Percentiles rank a stretch among this genome's conserved stretches.
Conservation (phyloP, 30 jellyfish, hydroid and myxozoan species). For the Nemopilema nomurai region DNA sequence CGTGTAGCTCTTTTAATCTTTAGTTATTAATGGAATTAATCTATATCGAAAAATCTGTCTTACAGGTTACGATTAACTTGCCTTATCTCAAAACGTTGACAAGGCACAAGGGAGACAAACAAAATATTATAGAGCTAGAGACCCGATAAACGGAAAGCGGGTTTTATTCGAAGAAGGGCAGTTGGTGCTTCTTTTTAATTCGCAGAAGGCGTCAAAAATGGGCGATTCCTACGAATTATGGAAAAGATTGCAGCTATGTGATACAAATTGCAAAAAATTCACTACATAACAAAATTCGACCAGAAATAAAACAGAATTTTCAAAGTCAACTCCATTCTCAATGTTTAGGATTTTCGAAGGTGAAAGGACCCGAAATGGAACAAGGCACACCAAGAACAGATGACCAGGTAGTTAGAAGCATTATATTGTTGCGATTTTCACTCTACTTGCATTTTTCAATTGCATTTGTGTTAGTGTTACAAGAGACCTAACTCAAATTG, state of each 20-base stretch:
- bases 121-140: not conserved
- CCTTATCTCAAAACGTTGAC: constrained; percentile 21
- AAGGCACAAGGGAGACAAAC: constrained; percentile 28
- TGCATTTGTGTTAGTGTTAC: not conserved
- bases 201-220: not conserved
- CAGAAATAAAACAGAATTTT: not conserved
- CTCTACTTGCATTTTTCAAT: not conserved
- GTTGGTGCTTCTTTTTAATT: constrained; percentile 4
- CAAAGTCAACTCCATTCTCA: not conserved
- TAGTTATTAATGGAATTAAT: not conserved
- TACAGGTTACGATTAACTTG: not conserved
- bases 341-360: not conserved
- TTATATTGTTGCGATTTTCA: not conserved
- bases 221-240: not conserved
- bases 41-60: not conserved
- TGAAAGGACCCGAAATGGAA: not conserved
- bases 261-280: not conserved
- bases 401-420: not conserved
- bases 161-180: constrained; percentile 5
- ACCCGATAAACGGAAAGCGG: not conserved
- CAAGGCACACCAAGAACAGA: not conserved
- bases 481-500: not conserved
- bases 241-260: not conserved
- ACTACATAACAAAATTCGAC: not conserved
- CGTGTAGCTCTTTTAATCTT: not conserved